Percentiles rank a stretch among this genome's conserved stretches.
Conservation (phyloP, 2,797 vertebrate species). For the Rhabdomys pumilio region DNA sequence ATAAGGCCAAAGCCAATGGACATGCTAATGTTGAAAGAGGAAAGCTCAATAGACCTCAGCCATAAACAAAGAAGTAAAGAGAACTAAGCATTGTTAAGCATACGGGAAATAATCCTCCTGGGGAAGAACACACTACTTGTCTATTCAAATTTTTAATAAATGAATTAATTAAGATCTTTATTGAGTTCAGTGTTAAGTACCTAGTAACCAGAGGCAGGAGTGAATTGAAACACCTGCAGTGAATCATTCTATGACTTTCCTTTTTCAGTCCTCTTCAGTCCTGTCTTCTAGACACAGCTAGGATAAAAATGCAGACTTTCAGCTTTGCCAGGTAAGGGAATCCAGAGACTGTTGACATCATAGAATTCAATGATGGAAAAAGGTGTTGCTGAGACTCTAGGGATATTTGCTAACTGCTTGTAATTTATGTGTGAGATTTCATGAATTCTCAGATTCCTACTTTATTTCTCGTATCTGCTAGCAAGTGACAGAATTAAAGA, state of each 20-base stretch:
- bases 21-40: neutral
- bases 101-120: neutral
- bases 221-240: neutral
- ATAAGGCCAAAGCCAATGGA: neutral
- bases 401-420: neutral
- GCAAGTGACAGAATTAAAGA: neutral
- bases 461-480: conserved; percentile 43
- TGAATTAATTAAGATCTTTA: neutral
- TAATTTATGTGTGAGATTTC: conserved; percentile 8
- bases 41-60: neutral
- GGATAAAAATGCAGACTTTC: accelerated
- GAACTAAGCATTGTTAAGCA: neutral
- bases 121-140: neutral
- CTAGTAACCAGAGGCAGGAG: neutral
- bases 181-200: neutral
- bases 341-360: neutral
- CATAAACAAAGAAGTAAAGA: neutral
- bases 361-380: neutral
- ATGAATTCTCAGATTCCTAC: neutral
- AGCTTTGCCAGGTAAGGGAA: neutral
- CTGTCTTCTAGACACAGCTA: neutral
- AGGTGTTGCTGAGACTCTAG: neutral
- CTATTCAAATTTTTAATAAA: neutral
- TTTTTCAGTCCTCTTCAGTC: accelerated
- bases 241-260: neutral